Conservation (phyloP, 2,888 invertebrate species). For the Netelia inedita region DNA sequence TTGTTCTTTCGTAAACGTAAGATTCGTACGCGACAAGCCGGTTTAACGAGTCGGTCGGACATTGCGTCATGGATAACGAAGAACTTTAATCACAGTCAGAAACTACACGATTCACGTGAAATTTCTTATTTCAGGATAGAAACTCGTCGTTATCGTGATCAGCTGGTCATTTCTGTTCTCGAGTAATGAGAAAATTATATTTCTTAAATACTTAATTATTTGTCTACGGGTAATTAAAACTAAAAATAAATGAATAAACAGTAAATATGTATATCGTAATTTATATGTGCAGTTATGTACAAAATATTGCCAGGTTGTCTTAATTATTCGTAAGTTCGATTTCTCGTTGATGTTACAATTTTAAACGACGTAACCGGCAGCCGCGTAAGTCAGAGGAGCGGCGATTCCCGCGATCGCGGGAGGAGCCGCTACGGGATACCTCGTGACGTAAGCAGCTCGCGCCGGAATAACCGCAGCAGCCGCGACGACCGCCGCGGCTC, state of each 20-base stretch:
- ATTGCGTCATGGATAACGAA: constrained; percentile 72
- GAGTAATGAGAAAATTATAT: too few species aligned
- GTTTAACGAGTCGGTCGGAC: constrained; percentile 64
- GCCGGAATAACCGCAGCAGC: constrained; percentile 86
- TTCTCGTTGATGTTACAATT: background rate
- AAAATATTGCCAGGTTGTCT: constrained; percentile 15
- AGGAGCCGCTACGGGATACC: constrained; percentile 82
- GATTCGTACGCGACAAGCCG: constrained; percentile 58
- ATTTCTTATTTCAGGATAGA: background rate
- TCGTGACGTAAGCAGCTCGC: constrained; percentile 86
- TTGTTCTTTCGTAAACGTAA: constrained; percentile 72
- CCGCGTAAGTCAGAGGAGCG: constrained; percentile 70
- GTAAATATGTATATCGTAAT: background rate
- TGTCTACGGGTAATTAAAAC: background rate
- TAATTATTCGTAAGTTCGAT: background rate
- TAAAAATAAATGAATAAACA: background rate
- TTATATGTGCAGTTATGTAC: constrained; percentile 33
- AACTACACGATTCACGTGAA: constrained; percentile 7
- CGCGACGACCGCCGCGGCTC: constrained; percentile 37
- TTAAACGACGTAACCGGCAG: constrained; percentile 69
- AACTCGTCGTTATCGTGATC: background rate
- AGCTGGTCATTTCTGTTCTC: background rate
- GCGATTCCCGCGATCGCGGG: constrained; percentile 69
- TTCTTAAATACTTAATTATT: background rate
- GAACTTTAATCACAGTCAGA: constrained; percentile 32